These are phyloP conservation scores for Excalfactoria chinensis DNA, from an alignment of 2,113 vertebrate species.

Conservation along the genomic window DNA sequence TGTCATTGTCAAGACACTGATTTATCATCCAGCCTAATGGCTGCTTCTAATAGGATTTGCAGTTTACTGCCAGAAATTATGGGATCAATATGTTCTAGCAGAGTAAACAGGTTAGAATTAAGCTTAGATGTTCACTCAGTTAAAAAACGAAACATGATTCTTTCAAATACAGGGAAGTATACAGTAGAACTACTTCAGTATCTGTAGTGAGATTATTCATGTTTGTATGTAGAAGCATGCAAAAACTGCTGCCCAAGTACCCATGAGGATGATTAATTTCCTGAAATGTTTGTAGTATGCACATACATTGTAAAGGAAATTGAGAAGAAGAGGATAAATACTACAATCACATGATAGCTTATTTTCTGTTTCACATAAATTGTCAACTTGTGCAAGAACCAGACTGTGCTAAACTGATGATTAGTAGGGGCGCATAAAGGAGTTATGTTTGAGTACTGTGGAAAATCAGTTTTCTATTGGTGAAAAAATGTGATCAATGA, in stretches of 20 bases:
- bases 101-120: not conserved
- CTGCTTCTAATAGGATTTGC: not conserved
- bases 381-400: not conserved
- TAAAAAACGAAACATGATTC: not conserved
- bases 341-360: not conserved
- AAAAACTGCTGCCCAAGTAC: not conserved
- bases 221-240: not conserved
- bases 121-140: not conserved
- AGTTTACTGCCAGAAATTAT: not conserved
- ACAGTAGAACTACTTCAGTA: not conserved
- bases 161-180: not conserved
- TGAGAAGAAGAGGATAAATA: not conserved
- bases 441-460: not conserved
- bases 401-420: not conserved
- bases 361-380: not conserved
- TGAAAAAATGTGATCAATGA: not conserved
- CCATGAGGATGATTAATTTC: rapidly evolving
- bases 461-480: not conserved
- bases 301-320: not conserved
- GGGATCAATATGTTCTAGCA: not conserved
- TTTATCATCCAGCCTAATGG: slow-evolving; percentile 20
- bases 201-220: not conserved
- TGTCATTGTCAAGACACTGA: not conserved
- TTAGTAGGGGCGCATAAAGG: not conserved
- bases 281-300: not conserved